Base-by-base conservation (phyloP, 2,888 invertebrate species). In the Melanargia galathea region DNA sequence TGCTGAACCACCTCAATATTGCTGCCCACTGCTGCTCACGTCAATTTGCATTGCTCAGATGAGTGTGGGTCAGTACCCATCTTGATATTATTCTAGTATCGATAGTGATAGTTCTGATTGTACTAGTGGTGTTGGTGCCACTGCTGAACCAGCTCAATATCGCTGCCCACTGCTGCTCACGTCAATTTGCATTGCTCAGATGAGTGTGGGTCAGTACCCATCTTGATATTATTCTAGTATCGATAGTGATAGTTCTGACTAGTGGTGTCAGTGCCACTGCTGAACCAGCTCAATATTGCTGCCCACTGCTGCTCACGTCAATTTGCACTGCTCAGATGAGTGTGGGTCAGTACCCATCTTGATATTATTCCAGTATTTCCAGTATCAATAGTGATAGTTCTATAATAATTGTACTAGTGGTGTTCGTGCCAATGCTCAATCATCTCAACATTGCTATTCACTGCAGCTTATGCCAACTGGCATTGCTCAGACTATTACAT, bases 341-440 rank as follows among this genome's bases (percentile, higher is more conserved):
- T 95, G 95, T 93, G 93, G 93, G 94, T 94, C 77, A 86, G 87
- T 67, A 20, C 8, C 18, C 18, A 30, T 8, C 16, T 10, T 33
- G 2, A 22, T 22, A 22, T 96, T 83, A 95, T 97, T 74, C 96
- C 96, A 6, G 96, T 74, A 94, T n/a, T n/a, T n/a, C n/a, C n/a
- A n/a, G 96, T 96, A 66, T 94, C 95, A 30, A 93, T 96, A 78
- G 95, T 96, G 65, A 93, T 96, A 72, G 89, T 96, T 57, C 85
- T 97, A n/a, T n/a, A n/a, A n/a, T 96, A 75, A 96, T 96, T 74
- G 94, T 96, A 68, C 90, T 96, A 68, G 95, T 97, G 56, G 96
- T 96, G 65, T 82, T 96, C 71, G 92, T 96, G 61, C 96, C 96
- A 0, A 82, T 96, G 71, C 83, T 96, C 63, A 95, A 96, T 77